Evolutionary conservation across 2,888 invertebrate genomes (phyloP), one percentile per base, ranked within the genome.

Genomic region (Isoperla grammatica): DNA sequence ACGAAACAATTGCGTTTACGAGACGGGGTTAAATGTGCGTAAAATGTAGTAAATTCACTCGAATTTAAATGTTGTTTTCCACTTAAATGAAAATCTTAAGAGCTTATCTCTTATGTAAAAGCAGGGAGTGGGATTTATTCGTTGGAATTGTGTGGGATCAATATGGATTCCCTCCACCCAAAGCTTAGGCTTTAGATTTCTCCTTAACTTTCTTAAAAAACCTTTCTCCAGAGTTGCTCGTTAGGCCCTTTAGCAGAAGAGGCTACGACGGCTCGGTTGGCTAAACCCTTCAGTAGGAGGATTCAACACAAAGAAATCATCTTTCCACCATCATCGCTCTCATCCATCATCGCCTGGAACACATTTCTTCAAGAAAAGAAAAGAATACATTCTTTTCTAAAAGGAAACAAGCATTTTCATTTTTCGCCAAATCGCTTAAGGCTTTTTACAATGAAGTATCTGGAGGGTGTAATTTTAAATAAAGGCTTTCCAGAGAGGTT

Each of bases 341-440:
- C 53, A 53, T 53, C 53, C 37, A 53, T 53, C 53, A 53, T 53
- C 53, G 13, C 12, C 13, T 17, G n/a, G n/a, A n/a, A 39, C 15
- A 37, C 53, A 35, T 53, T 53, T 53, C 53, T 6, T 15, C 37
- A 37, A 37, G 19, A 53, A 53, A 39, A 29, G 17, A 20, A 37
- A 17, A 17, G n/a, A 35, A 35, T 39, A 11, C 49, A 45, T 13
- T 45, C 19, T 45, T 11, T 15, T 29, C 49, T 20, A 17, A 17
- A 17, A 39, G 53, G 53, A 53, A 53, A 53, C 53, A 53, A 53
- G 53, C 37, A 37, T 53, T 53, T 53, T 39, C 37, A 39, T 39
- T 39, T 53, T 17, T 17, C 37, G 37, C 53, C 35, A 37, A 37
- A 39, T 53, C 53, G 37, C 53, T 53, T 13, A 35, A 22, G 35